phyloP scores from a whole-genome alignment of 2,888 invertebrate genomes.

The Luffia ferchaultella region DNA sequence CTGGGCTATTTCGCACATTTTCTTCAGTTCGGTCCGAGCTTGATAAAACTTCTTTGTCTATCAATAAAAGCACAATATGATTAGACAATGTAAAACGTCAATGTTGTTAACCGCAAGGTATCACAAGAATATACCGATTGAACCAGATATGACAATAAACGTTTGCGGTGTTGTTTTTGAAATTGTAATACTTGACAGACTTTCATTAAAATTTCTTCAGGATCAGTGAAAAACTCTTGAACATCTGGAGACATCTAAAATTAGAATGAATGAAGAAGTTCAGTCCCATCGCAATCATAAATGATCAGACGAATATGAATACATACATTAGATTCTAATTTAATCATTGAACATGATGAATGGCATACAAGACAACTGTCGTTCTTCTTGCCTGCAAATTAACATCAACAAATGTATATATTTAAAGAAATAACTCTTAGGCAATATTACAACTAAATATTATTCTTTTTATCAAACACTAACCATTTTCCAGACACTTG shows the following conservation, averaged over 20 bases:
- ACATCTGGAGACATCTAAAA: conserved; percentile 58
- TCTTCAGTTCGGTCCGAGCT: conserved; percentile 43
- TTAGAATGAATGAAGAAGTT: too few species aligned
- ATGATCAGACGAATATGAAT: too few species aligned
- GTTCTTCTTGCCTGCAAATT: conserved; percentile 39
- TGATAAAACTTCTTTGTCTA: conserved; percentile 55
- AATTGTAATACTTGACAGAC: conserved; percentile 54
- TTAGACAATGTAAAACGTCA: neutral
- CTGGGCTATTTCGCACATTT: conserved; percentile 47
- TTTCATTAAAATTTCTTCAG: conserved; percentile 55
- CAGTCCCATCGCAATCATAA: too few species aligned
- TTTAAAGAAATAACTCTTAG: conserved; percentile 3
- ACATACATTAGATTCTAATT: conserved; percentile 7
- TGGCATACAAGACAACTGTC: conserved; percentile 52
- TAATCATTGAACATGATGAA: conserved; percentile 50
- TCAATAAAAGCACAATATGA: conserved; percentile 7
- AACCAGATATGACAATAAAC: conserved; percentile 51
- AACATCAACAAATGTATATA: conserved; percentile 12
- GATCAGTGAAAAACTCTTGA: conserved; percentile 60
- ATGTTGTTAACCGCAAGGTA: too few species aligned
- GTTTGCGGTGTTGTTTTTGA: conserved; percentile 53
- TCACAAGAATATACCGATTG: conserved; percentile 39
- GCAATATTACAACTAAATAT: conserved; percentile 1
- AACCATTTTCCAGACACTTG: conserved; percentile 50
- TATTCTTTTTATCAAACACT: conserved; percentile 4